Conservation (phyloP, 2,888 invertebrate species). For the Oscheius sp. region DNA sequence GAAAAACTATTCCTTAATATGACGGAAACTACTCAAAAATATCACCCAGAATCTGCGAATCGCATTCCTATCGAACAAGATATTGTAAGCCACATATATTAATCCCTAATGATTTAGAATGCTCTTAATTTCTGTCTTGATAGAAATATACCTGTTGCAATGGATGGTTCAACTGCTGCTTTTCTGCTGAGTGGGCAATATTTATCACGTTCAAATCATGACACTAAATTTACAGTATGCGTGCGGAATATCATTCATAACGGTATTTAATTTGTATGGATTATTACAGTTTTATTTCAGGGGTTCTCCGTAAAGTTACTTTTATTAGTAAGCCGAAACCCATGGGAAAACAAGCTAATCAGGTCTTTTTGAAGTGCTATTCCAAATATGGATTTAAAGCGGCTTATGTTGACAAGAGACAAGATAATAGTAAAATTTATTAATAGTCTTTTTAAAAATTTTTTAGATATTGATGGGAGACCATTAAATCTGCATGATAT, state of each 20-base stretch:
- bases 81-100: neutral
- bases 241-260: neutral
- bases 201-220: neutral
- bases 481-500: no score
- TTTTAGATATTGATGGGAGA: no score
- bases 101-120: slow-evolving; percentile 2
- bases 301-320: neutral
- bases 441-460: no score
- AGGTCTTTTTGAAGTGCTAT: neutral
- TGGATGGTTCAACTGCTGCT: slow-evolving; percentile 28
- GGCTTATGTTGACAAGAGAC: neutral
- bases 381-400: slow-evolving; percentile 7
- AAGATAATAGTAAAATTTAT: neutral
- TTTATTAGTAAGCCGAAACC: slow-evolving; percentile 13
- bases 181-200: slow-evolving; percentile 15
- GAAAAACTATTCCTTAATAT: neutral
- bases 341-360: neutral
- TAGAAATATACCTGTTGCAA: slow-evolving; percentile 7
- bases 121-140: slow-evolving; percentile 3
- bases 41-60: neutral
- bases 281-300: no score
- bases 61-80: slow-evolving; percentile 19
- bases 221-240: neutral
- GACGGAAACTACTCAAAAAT: neutral
- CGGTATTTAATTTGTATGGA: neutral